Evolutionary conservation across 2,888 invertebrate genomes (phyloP).

Genomic region (Drosophila recens): DNA sequence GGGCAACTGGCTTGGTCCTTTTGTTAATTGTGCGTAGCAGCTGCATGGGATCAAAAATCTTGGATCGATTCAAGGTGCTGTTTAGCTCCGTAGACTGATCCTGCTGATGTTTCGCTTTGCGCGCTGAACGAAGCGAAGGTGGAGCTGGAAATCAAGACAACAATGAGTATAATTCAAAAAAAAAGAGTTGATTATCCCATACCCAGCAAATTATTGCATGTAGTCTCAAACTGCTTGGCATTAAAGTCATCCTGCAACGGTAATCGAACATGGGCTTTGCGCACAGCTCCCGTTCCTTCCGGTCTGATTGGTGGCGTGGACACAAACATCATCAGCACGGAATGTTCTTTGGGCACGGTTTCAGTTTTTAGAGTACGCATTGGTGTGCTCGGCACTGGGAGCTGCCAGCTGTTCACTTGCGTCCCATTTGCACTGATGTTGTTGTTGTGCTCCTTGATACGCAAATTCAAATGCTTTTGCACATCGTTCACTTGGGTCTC

Average conservation of each 20-base stretch:
- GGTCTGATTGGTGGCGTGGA: constrained; percentile 83
- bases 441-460: constrained; percentile 44
- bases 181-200: not conserved
- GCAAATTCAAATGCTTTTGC: constrained; percentile 60
- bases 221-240: constrained; percentile 58
- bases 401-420: not conserved
- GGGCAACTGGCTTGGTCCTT: constrained; percentile 26
- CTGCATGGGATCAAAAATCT: constrained; percentile 79
- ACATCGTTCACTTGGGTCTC: constrained; percentile 74
- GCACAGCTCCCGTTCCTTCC: constrained; percentile 52
- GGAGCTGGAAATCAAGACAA: constrained; percentile 44
- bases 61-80: constrained; percentile 73
- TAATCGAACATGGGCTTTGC: constrained; percentile 66
- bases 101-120: constrained; percentile 47
- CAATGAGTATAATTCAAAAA: not conserved
- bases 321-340: constrained; percentile 75
- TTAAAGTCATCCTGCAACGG: constrained; percentile 79
- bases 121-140: constrained; percentile 61
- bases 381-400: constrained; percentile 29
- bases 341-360: constrained; percentile 29
- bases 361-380: constrained; percentile 7
- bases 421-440: constrained; percentile 16
- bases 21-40: constrained; percentile 82
- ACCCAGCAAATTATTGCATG: constrained; percentile 62
- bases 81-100: constrained; percentile 61